A percentile compares a stretch with the other conserved stretches of the same genome.
phyloP scores from a whole-genome alignment of 2,113 vertebrate species.

The Triplophysa siluroides region DNA sequence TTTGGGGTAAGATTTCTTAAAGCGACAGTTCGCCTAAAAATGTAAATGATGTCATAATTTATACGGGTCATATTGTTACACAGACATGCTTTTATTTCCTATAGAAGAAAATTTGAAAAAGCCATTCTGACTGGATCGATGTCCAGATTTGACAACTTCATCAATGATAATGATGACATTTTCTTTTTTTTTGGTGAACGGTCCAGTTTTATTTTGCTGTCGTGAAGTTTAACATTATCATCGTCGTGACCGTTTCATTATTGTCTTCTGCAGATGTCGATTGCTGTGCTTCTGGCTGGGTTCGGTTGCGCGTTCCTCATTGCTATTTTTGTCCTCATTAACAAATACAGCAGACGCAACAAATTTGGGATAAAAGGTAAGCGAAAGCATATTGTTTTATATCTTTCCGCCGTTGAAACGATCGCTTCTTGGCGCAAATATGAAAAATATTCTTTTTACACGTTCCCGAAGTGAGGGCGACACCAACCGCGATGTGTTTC shows the following conservation, averaged over 20 bases:
- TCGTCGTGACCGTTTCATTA: conserved; percentile 1
- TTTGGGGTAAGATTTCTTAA: conserved; percentile 42
- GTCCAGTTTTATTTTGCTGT: neutral
- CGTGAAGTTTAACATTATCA: neutral
- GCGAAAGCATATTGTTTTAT: neutral
- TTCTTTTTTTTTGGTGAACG: too few species aligned
- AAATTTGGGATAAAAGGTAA: conserved; percentile 99
- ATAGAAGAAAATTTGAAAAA: too few species aligned
- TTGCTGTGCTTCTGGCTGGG: conserved; percentile 91
- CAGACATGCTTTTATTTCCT: too few species aligned
- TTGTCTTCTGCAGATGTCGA: conserved; percentile 82
- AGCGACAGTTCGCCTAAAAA: too few species aligned
- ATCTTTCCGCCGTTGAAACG: neutral
- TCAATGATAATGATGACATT: too few species aligned
- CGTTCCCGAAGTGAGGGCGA: neutral
- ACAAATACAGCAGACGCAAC: conserved; percentile 95
- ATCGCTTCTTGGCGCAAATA: neutral
- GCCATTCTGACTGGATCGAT: too few species aligned
- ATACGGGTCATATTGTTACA: too few species aligned
- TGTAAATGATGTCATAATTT: too few species aligned
- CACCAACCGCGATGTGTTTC: conserved; percentile 43
- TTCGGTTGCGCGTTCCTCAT: conserved; percentile 95
- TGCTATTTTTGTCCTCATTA: conserved; percentile 95
- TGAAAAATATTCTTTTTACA: neutral
- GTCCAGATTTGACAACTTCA: too few species aligned